Conservation (phyloP, 1,140 invertebrate genomes). For the Archivesica marissinica region DNA sequence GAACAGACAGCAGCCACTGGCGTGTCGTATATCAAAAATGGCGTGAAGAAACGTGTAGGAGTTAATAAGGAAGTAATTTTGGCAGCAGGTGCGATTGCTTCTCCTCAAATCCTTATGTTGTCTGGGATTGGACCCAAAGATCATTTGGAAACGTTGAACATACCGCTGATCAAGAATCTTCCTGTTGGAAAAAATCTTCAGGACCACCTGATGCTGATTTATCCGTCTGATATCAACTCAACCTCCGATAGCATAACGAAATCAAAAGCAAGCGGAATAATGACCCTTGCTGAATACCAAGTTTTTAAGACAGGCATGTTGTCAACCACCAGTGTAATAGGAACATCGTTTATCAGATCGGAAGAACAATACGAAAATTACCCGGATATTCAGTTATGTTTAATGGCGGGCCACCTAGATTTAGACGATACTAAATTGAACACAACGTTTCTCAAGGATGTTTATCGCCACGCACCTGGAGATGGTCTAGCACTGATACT, state of each 20-base stretch:
- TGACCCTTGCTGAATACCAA: slow-evolving; percentile 59
- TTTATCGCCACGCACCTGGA: not conserved
- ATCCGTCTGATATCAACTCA: slow-evolving; percentile 52
- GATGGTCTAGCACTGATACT: not conserved
- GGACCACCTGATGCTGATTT: slow-evolving; percentile 86
- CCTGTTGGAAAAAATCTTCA: slow-evolving; percentile 94
- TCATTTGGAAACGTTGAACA: slow-evolving; percentile 76
- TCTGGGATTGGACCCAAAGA: slow-evolving; percentile 87
- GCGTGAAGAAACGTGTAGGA: not conserved
- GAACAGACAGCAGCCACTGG: slow-evolving; percentile 21
- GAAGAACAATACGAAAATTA: not conserved
- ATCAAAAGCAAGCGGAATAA: slow-evolving; percentile 22
- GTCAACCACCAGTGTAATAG: not conserved
- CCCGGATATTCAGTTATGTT: slow-evolving; percentile 45
- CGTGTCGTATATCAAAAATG: slow-evolving; percentile 10
- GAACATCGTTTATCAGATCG: slow-evolving; percentile 30
- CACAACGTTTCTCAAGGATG: not conserved
- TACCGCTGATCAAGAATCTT: slow-evolving; percentile 85
- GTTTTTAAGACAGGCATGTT: slow-evolving; percentile 67
- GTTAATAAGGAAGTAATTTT: slow-evolving; percentile 29
- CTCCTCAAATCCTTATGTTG: slow-evolving; percentile 84
- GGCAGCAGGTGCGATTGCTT: slow-evolving; percentile 35
- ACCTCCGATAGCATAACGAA: slow-evolving; percentile 12
- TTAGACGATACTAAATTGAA: not conserved
- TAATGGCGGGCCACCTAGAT: not conserved